phyloP scores from a whole-genome alignment of 2,113 vertebrate species.

The Rissa tridactyla region DNA sequence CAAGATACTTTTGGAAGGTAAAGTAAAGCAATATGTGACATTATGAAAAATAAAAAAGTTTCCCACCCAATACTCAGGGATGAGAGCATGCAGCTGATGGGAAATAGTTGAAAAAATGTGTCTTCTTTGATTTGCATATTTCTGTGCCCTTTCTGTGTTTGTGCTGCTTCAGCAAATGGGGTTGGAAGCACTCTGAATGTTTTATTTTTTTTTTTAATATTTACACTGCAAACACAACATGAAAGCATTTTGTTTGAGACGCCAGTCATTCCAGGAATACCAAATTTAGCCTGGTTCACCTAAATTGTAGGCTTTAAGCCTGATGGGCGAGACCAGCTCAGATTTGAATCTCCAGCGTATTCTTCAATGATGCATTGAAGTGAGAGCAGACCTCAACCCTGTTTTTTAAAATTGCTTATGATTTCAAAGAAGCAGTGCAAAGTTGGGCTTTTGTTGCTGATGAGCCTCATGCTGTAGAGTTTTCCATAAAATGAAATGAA shows the following conservation, averaged over 20 bases:
- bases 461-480: neutral
- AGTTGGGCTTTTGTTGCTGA: neutral
- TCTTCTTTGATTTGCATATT: neutral
- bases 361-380: neutral
- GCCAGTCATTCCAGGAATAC: neutral
- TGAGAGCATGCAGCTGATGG: neutral
- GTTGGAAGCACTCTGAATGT: neutral
- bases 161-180: neutral
- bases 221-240: slow-evolving; percentile 23
- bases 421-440: neutral
- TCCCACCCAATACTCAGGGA: neutral
- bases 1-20: neutral
- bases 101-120: neutral
- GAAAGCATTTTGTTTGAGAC: neutral
- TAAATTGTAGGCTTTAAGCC: neutral
- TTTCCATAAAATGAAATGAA: neutral
- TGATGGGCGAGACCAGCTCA: neutral
- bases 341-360: neutral
- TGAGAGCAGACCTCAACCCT: neutral
- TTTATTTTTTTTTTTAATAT: neutral
- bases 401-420: neutral
- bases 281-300: slow-evolving; percentile 2
- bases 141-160: neutral
- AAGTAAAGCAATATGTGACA: neutral
- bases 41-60: neutral